phyloP scores from a whole-genome alignment of 35 echinoderm and acorn worm species.

The Anneissia japonica region DNA sequence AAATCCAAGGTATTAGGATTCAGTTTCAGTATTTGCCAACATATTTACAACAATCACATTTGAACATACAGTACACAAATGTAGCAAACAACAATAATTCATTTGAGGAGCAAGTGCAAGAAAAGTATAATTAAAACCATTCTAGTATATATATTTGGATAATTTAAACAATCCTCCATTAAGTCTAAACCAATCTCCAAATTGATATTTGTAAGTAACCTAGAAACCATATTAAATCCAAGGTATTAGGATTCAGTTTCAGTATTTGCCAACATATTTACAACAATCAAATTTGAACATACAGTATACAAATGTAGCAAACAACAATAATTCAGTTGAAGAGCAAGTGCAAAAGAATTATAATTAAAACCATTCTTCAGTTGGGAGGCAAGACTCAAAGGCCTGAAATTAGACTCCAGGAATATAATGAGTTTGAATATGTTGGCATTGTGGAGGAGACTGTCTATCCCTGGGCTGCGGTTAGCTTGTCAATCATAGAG shows the following conservation, averaged over 20 bases:
- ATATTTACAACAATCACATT: no score
- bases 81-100: no score
- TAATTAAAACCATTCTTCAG: conserved; percentile 2
- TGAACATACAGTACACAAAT: no score
- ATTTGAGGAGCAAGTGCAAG: no score
- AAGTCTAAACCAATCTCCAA: no score
- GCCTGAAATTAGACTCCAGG: not conserved
- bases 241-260: not conserved
- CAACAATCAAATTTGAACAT: not conserved
- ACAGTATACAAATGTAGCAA: not conserved
- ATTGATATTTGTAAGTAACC: no score
- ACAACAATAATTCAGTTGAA: not conserved
- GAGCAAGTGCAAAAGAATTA: not conserved
- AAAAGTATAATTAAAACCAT: no score
- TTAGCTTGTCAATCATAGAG: not conserved
- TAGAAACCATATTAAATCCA: no score
- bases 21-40: no score
- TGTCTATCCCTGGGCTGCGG: not conserved
- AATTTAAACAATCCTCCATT: no score
- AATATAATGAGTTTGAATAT: not conserved
- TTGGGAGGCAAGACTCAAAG: not conserved
- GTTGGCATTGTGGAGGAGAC: not conserved
- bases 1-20: no score
- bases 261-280: not conserved
- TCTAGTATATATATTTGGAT: no score